Percentiles rank a stretch among this genome's conserved stretches.
Conservation (phyloP, 2,888 invertebrate species). For the Chorisops tibialis region DNA sequence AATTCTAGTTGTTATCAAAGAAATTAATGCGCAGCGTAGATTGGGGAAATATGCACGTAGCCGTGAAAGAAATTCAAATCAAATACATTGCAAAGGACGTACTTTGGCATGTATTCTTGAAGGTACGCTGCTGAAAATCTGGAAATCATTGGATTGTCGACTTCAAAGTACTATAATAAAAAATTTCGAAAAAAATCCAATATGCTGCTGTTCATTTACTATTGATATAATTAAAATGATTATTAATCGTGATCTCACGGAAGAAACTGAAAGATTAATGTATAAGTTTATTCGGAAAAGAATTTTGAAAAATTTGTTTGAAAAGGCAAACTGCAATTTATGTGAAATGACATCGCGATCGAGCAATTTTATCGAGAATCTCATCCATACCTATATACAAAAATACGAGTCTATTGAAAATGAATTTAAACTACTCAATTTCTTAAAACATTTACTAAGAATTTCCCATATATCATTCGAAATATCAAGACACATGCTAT, state of each 20-base stretch:
- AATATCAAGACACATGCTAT: conserved; percentile 44
- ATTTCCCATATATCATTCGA: conserved; percentile 45
- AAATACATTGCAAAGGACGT: conserved; percentile 33
- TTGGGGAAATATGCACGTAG: not conserved
- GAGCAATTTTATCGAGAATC: conserved; percentile 41
- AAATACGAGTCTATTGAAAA: conserved; percentile 27
- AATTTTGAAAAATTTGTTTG: conserved; percentile 43
- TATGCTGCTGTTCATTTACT: conserved; percentile 50
- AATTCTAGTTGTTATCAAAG: conserved; percentile 1
- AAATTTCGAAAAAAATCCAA: conserved; percentile 42
- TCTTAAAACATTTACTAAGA: conserved; percentile 47
- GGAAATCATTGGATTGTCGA: conserved; percentile 38
- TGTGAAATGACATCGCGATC: conserved; percentile 47
- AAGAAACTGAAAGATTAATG: conserved; percentile 40
- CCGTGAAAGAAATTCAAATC: conserved; percentile 26
- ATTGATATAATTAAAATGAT: conserved; percentile 40
- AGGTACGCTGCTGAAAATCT: conserved; percentile 42
- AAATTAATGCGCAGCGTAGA: not conserved
- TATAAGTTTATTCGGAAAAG: conserved; percentile 46
- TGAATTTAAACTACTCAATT: conserved; percentile 35
- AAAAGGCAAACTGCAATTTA: conserved; percentile 36
- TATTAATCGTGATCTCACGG: conserved; percentile 37
- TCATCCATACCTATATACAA: conserved; percentile 41
- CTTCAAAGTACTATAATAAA: conserved; percentile 43
- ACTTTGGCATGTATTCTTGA: conserved; percentile 47